Evolutionary conservation across 2,888 invertebrate genomes (phyloP).

Genomic region (Hyposoter didymator): DNA sequence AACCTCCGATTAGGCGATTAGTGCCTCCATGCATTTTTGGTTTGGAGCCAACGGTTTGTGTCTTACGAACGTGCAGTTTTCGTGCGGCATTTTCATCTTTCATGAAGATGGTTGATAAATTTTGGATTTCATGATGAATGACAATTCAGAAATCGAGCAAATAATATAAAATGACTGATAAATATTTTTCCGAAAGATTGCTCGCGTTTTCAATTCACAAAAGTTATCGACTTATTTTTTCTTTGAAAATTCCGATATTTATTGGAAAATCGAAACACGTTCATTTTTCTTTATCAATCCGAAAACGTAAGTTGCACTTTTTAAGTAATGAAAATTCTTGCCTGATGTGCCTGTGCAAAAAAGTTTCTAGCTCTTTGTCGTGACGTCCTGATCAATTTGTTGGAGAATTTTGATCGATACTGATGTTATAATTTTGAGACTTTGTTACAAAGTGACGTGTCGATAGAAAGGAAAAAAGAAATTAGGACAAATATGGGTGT

Average conservation of each 20-base stretch:
- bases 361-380: no score
- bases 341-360: no score
- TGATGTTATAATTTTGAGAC: neutral
- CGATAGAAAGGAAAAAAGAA: conserved; percentile 18
- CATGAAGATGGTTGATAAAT: neutral
- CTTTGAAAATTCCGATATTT: neutral
- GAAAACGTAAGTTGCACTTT: no score
- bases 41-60: neutral
- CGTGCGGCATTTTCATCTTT: neutral
- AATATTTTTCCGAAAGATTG: neutral
- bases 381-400: neutral
- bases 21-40: neutral
- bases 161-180: neutral
- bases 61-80: neutral
- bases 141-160: neutral
- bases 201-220: neutral
- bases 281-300: no score
- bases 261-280: neutral
- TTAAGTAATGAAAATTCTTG: no score
- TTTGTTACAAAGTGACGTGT: conserved; percentile 10
- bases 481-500: conserved; percentile 9
- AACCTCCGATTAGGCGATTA: neutral
- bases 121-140: neutral
- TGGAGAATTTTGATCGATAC: neutral
- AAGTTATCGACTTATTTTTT: neutral